Evolutionary conservation across 2,888 invertebrate genomes (phyloP).

Genomic region (Apoderus coryli): DNA sequence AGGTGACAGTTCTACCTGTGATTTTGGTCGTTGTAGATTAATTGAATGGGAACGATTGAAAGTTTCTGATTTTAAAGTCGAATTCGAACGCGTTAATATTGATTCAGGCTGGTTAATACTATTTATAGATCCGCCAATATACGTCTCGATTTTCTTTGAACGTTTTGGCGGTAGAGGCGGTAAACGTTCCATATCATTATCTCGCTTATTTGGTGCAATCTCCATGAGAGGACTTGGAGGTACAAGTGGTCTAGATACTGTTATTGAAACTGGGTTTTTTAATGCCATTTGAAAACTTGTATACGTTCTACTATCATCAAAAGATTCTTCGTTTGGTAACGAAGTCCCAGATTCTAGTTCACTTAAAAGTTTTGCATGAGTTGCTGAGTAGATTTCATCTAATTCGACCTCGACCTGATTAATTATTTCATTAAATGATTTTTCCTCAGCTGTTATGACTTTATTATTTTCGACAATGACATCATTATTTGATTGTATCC

Average conservation of each 20-base stretch:
- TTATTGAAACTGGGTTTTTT: slow-evolving; percentile 55
- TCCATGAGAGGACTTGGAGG: slow-evolving; percentile 36
- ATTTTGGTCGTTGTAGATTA: slow-evolving; percentile 26
- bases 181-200: slow-evolving; percentile 35
- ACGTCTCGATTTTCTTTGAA: slow-evolving; percentile 39
- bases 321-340: slow-evolving; percentile 34
- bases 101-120: slow-evolving; percentile 18
- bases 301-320: slow-evolving; percentile 67
- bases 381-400: slow-evolving; percentile 68
- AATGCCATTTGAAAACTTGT: slow-evolving; percentile 75
- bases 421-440: slow-evolving; percentile 54
- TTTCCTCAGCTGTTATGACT: slow-evolving; percentile 33
- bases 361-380: slow-evolving; percentile 41
- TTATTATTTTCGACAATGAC: slow-evolving; percentile 10
- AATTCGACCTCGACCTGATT: slow-evolving; percentile 68
- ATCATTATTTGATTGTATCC: slow-evolving; percentile 19
- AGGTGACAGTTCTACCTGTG: slow-evolving; percentile 26
- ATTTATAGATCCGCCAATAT: slow-evolving; percentile 25
- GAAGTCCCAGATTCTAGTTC: slow-evolving; percentile 15
- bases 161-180: slow-evolving; percentile 75
- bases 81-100: slow-evolving; percentile 19
- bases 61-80: slow-evolving; percentile 18
- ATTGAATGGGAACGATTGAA: slow-evolving; percentile 26
- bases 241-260: slow-evolving; percentile 37
- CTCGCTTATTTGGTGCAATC: slow-evolving; percentile 31